Base-by-base conservation (phyloP, 2,888 invertebrate species). In the Byasa hedistus region DNA sequence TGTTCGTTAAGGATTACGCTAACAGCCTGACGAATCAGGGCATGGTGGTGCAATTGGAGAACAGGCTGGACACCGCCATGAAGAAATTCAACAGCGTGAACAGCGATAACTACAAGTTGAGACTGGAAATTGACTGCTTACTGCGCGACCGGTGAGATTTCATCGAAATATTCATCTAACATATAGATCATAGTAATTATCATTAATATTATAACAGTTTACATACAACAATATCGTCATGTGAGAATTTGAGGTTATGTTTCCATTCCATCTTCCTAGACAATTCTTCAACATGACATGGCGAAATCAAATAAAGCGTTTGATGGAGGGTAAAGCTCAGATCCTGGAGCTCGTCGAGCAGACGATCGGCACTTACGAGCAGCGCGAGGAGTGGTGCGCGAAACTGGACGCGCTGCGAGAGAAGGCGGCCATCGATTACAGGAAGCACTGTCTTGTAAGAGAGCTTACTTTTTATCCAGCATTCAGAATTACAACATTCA, bases 281-380 rank as follows among this genome's bases (percentile, higher is more conserved):
- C 93, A 95, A 27, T 95, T 95, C 74, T 98, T 98, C 85, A 98
- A 98, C 82, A 92, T 93, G 7, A 92, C 96, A 69, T 97, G 97
- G 94, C 94, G 95, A 79, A 94, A 94, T 75, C 93, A 97, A 77
- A 94, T 96, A 52, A 94, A 94, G 58, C 94, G 96, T 65, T 92
- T 97, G 61, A 95, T 95, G 79, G 93, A 94, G 52, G 96, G 97
- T 1, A 97, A 98, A 78, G 95, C 95, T 69, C 94, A 95, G 76
- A 96, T 97, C 80, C 93, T 96, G 73, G 97, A 97, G 77, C 87
- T 97, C 66, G 96, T 98, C 69, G 98, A 98, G 75, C 96, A 96
- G 75, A 96, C 98, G 0, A 98, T 97, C 24, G 91, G 95, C 54
- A 96, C 98, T 1, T 98, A 97, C 79, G 97, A 98, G 85, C 96